Conservation (phyloP, 2,113 vertebrate species). For the Himantopus leucocephalus region DNA sequence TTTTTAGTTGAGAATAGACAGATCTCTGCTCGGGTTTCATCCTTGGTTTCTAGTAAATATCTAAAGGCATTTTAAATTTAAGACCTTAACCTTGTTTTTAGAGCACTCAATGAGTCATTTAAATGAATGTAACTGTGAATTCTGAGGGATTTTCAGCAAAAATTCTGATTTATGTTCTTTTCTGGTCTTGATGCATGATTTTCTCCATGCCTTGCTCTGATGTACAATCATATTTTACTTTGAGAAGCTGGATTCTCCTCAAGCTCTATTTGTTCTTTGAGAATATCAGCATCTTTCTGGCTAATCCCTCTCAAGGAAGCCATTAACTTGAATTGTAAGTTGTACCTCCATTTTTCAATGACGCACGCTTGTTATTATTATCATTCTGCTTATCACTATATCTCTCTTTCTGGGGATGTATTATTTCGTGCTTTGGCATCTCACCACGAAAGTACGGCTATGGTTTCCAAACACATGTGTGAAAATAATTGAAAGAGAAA, state of each 20-base stretch:
- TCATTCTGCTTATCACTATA: slow-evolving; percentile 28
- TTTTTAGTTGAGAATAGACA: not conserved
- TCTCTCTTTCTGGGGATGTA: not conserved
- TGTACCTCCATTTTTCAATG: slow-evolving; percentile 1
- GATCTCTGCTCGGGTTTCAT: not conserved
- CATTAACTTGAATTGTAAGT: not conserved
- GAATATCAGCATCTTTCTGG: not conserved
- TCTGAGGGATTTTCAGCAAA: not conserved
- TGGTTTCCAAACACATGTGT: slow-evolving; percentile 2
- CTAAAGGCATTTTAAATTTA: not conserved
- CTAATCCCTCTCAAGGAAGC: not conserved
- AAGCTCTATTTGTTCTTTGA: not conserved
- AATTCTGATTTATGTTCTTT: not conserved
- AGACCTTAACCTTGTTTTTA: not conserved
- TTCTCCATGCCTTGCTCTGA: not conserved
- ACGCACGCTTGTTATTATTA: not conserved
- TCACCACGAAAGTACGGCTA: not conserved
- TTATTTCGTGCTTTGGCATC: slow-evolving; percentile 15
- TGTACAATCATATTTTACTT: not conserved
- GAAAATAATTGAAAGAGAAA: slow-evolving; percentile 15
- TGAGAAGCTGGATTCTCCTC: not conserved
- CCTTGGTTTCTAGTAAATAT: not conserved
- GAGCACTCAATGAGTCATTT: not conserved
- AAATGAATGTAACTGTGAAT: not conserved
- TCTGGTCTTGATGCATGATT: not conserved